Conservation (phyloP, 2,888 invertebrate species). For the Cerastis rubricosa region DNA sequence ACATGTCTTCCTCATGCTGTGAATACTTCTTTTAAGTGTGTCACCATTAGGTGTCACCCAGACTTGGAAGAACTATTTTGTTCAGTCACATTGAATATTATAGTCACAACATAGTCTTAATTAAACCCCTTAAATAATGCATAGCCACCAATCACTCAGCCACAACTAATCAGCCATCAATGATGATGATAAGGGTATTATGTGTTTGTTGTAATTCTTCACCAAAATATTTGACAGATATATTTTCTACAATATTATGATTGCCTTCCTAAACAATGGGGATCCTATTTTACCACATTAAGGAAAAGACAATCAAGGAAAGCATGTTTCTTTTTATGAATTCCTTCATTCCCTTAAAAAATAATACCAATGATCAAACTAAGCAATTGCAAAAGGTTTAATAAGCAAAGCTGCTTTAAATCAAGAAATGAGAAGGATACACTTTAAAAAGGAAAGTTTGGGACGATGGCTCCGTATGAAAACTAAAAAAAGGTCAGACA, state of each 20-base stretch:
- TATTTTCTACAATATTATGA: constrained; percentile 4
- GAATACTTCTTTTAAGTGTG: neutral
- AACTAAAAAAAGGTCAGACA: constrained; percentile 26
- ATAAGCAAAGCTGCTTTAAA: neutral
- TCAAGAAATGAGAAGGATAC: neutral
- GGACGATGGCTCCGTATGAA: neutral
- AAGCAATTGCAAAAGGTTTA: constrained; percentile 2
- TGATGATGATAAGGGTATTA: constrained; percentile 5
- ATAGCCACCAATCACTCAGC: neutral
- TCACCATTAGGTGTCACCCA: too few species aligned
- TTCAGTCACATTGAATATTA: neutral
- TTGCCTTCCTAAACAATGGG: neutral
- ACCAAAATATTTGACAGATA: constrained; percentile 1
- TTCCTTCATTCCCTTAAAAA: neutral
- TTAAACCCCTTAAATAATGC: neutral
- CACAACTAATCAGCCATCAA: constrained; percentile 10
- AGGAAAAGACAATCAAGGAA: neutral
- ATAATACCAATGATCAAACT: neutral
- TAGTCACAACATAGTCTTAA: neutral
- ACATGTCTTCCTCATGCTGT: neutral
- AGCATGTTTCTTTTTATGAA: neutral
- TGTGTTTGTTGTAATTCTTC: neutral
- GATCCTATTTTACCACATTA: constrained; percentile 9
- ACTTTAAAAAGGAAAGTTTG: constrained; percentile 24
- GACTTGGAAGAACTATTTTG: neutral